Evolutionary conservation across 2,888 invertebrate species (phyloP), one percentile per base, ranked within the genome.

Genomic region (Caenorhabditis panamensis): DNA sequence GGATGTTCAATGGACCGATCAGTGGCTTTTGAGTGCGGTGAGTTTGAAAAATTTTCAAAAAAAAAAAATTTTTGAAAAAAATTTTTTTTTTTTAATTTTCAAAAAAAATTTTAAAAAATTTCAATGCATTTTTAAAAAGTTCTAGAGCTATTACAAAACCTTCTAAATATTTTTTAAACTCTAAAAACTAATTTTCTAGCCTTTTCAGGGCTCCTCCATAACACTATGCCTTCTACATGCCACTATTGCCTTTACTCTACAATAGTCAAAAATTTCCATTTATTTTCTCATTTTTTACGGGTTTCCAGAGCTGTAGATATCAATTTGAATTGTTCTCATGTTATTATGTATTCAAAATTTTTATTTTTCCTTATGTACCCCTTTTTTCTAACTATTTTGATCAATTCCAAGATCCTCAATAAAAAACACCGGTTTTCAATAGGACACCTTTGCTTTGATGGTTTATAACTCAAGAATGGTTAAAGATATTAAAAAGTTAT

Each of bases 191-290:
- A 31, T 31, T 31, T 31, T 31, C 9, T 31, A 31, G 9, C 9
- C 9, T 31, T 31, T 31, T 31, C 62, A 88, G 87, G 85, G 83
- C 4, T 83, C 84, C 37, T 81, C 87, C 5, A 79, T 87, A 13
- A 51, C 79, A n/a, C 73, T 89, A 11, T 87, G 88, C 18, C 86
- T 82, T 53, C 72, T 89, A 28, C 89, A 89, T 63, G 89, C 89
- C 28, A 77, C 84, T 16, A 76, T 87, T 51, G 88, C 87, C 8
- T 88, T 88, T 72, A 83, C 86, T 22, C 78, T 88, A 16, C 83
- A 86, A 75, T 86, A 81, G 79, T 13, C 36, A 41, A 41, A 16
- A 41, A 41, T 11, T 11, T 11, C 6, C 16, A 9, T 9, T 11
- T 41, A 16, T 41, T 41, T 49, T 49, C 8, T 49, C 49, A 49